Base-by-base conservation (phyloP, 1,140 invertebrate genomes). In the Portunus trituberculatus region DNA sequence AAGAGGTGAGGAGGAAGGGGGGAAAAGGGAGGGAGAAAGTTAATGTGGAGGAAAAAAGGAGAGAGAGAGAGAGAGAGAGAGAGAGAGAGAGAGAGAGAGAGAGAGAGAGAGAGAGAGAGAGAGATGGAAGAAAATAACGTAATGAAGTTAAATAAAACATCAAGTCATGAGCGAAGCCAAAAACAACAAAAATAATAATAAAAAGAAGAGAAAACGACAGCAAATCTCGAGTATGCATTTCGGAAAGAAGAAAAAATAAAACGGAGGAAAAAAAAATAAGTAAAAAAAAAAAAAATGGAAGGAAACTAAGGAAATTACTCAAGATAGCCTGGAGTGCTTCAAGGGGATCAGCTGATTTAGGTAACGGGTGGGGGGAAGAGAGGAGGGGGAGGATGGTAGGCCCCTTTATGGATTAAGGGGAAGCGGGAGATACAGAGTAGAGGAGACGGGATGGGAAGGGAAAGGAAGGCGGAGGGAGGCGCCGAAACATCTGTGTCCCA, bases 11-110 rank as follows among this genome's bases (percentile, higher is more conserved):
- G 52, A 59, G 52, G 52, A 59, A 59, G 52, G 52, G 20, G 20
- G 52, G 20, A 10, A 59, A 59, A 59, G 52, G 52, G 52, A 59
- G 52, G 20, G 3, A 16, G 12, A 20, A 39, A 39, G 39, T 39
- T 2, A 39, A 39, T 39, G 52, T 59, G 20, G 10, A 59, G 12
- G 52, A 20, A 59, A 59, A 16, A 20, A 1, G 67, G 14, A 52
- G 48, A 52, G 48, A 52, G 48, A 52, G 48, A 52, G 6, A 14
- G 14, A 52, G 48, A 14, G 14, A 52, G 6, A 14, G 59, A 76
- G 67, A 76, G 67, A 76, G 67, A n/a, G 67, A 76, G 67, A n/a
- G 67, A 76, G 67, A 76, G 67, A n/a, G n/a, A 76, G n/a, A n/a
- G n/a, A 20, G 20, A n/a, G 67, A n/a, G 67, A 76, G n/a, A 76